These are phyloP conservation scores for Hypotaenidia philippensis DNA, from an alignment of 2,797 vertebrate species.

Conservation along the genomic window DNA sequence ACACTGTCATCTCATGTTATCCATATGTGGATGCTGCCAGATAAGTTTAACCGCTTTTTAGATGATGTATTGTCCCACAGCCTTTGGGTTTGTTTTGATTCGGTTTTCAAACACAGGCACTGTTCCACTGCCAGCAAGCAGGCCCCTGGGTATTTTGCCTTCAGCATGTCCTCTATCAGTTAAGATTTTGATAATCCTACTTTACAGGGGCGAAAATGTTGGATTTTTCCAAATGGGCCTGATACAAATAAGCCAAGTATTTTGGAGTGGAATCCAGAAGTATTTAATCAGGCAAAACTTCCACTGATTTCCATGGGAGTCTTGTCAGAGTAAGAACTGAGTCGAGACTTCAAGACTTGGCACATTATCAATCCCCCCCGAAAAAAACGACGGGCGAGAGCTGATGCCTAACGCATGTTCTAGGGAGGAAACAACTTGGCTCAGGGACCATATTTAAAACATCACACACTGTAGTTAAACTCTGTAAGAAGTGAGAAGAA, in stretches of 20 bases:
- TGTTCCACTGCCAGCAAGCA: not conserved
- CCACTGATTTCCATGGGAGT: constrained; percentile 66
- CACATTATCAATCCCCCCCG: constrained; percentile 57
- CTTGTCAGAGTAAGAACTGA: constrained; percentile 52
- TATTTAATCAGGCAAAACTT: constrained; percentile 70
- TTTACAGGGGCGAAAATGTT: constrained; percentile 51
- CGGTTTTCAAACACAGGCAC: constrained; percentile 1
- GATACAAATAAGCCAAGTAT: constrained; percentile 57
- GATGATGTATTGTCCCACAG: not conserved
- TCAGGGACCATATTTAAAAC: constrained; percentile 62
- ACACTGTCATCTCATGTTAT: not conserved
- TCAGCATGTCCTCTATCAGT: constrained; percentile 15
- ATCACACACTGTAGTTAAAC: constrained; percentile 59
- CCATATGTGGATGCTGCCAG: not conserved
- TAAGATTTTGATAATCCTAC: constrained; percentile 45
- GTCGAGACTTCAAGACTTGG: constrained; percentile 71
- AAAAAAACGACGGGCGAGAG: constrained; percentile 59
- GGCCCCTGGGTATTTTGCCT: not conserved
- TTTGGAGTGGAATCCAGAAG: constrained; percentile 55
- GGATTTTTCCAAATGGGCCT: constrained; percentile 20
- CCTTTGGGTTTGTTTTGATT: not conserved
- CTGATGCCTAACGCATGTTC: constrained; percentile 76
- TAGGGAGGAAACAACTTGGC: constrained; percentile 77
- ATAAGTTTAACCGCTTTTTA: not conserved
- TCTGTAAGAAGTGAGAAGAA: constrained; percentile 67